Evolutionary conservation across 2,113 vertebrate species (phyloP).

Genomic region (Corythornis madagascariensis): DNA sequence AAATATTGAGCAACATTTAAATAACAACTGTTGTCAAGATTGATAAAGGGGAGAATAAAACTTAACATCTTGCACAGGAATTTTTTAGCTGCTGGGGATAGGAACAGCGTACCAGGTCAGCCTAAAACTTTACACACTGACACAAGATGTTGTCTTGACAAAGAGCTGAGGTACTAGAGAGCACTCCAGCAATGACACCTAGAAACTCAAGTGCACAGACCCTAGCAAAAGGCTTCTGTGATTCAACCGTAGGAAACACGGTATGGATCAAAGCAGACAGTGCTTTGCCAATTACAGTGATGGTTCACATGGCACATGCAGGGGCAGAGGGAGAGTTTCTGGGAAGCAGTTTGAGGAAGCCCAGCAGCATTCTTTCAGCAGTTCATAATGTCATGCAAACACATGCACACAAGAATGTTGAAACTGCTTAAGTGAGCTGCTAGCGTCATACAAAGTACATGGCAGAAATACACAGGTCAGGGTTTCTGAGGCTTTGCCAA

Average conservation of each 20-base stretch:
- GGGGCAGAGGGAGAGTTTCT: not conserved
- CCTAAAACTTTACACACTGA: not conserved
- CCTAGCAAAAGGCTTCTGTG: not conserved
- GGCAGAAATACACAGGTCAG: conserved; percentile 25
- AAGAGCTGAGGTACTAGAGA: not conserved
- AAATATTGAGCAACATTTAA: conserved; percentile 48
- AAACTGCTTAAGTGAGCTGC: not conserved
- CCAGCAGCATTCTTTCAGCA: not conserved
- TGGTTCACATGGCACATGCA: not conserved
- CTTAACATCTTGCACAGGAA: not conserved
- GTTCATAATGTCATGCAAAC: not conserved
- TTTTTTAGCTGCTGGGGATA: fast-evolving
- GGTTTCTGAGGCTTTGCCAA: conserved; percentile 42
- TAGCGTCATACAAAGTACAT: not conserved
- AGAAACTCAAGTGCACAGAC: not conserved
- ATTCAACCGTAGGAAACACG: not conserved
- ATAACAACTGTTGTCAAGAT: not conserved
- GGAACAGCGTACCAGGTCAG: not conserved
- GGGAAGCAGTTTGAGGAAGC: not conserved
- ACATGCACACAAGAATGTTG: not conserved
- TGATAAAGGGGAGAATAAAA: not conserved
- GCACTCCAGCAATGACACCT: not conserved
- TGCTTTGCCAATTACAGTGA: fast-evolving
- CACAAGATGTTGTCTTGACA: not conserved
- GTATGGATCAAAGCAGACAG: not conserved